These are phyloP conservation scores for Heliangelus exortis DNA, from an alignment of 2,797 vertebrate species.

Conservation along the genomic window DNA sequence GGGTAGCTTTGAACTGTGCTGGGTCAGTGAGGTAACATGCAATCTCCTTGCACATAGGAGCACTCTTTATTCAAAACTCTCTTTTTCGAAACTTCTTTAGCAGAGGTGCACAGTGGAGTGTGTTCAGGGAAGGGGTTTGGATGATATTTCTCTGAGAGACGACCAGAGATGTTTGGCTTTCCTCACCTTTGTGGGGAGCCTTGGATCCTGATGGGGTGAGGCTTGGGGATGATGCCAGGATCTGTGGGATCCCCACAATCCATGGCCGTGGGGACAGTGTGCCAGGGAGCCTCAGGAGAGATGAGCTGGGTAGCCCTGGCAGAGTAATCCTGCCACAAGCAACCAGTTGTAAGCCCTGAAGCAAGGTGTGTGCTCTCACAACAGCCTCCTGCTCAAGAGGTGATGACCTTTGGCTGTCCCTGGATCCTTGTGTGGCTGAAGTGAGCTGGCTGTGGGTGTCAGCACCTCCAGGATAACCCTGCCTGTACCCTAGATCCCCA, in stretches of 20 bases:
- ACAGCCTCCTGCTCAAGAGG: not conserved
- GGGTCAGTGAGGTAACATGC: accelerated
- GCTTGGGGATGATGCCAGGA: not conserved
- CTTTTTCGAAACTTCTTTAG: not conserved
- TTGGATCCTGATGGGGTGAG: not conserved
- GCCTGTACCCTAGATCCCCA: not conserved
- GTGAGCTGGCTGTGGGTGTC: not conserved
- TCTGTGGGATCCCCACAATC: not conserved
- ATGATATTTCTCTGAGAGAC: not conserved
- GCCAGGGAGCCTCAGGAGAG: not conserved
- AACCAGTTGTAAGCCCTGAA: not conserved
- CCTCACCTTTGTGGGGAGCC: not conserved
- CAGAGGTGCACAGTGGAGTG: accelerated
- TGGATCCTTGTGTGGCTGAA: not conserved
- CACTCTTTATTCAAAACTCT: not conserved
- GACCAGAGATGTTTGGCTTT: accelerated
- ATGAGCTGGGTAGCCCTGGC: not conserved
- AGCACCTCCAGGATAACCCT: not conserved
- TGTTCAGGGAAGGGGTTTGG: not conserved
- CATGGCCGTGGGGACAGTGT: not conserved
- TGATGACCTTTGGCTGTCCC: not conserved
- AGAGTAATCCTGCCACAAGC: not conserved
- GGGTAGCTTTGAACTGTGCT: not conserved
- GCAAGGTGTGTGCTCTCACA: accelerated
- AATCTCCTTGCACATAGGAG: not conserved